A percentile compares a stretch with the other conserved stretches of the same genome.
Evolutionary conservation across 2,113 vertebrate genomes (phyloP).

Genomic region (Genyomyrus donnyi): DNA sequence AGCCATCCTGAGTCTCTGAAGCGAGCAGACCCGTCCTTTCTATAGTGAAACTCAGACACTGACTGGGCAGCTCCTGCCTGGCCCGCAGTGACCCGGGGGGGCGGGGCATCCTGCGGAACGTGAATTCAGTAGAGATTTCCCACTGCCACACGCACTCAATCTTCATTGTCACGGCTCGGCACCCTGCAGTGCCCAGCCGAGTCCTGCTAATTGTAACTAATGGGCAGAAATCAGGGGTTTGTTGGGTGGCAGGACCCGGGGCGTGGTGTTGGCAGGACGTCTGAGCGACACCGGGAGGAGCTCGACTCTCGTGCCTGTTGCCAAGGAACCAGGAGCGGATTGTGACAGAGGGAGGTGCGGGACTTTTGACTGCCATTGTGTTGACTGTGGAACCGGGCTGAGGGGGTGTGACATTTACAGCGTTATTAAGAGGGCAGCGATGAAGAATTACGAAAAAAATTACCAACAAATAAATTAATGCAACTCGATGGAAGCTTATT

Average conservation of each 20-base stretch:
- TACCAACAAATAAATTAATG: background rate
- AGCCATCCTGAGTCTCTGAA: background rate
- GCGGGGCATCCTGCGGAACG: slow-evolving; percentile 23
- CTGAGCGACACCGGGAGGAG: background rate
- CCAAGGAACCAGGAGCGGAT: background rate
- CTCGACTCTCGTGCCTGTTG: background rate
- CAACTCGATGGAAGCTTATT: background rate
- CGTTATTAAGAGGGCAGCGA: background rate
- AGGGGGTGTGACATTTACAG: background rate
- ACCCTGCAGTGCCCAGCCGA: background rate
- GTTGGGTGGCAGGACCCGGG: background rate
- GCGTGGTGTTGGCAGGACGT: background rate
- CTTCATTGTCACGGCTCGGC: slow-evolving; percentile 22
- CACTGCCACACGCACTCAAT: background rate
- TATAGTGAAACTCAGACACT: background rate
- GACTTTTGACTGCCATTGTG: background rate
- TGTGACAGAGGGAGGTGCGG: background rate
- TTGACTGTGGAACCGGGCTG: background rate
- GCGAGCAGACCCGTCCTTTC: background rate
- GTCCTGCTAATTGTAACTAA: slow-evolving; percentile 9
- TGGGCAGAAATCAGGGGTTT: background rate
- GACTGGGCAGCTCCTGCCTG: slow-evolving; percentile 17
- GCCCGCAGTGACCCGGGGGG: slow-evolving; percentile 21
- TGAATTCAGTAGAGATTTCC: slow-evolving; percentile 15
- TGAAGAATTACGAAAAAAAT: background rate